A percentile compares a stretch with the other conserved stretches of the same genome.
These are phyloP conservation scores for Cervus canadensis DNA, from an alignment of 2,113 vertebrate genomes.

Conservation along the genomic window DNA sequence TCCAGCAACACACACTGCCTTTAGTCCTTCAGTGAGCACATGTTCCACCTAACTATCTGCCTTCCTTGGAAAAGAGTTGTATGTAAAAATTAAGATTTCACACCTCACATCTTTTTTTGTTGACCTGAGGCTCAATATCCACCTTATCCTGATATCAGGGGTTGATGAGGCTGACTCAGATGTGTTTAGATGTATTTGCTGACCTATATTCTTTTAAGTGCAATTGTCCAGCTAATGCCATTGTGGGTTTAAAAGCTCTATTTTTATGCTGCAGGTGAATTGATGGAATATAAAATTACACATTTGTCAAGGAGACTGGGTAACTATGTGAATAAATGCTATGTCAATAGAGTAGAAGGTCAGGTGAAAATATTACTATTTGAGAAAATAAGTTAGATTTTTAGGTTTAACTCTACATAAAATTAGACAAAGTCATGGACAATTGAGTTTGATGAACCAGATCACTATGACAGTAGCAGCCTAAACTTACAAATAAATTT, in stretches of 20 bases:
- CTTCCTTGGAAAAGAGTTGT: neutral
- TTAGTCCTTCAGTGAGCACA: neutral
- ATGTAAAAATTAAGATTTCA: neutral
- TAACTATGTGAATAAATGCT: neutral
- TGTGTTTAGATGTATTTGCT: neutral
- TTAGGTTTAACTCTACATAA: neutral
- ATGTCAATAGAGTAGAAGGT: neutral
- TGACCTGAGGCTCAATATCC: neutral
- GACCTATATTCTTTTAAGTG: neutral
- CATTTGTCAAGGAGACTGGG: neutral
- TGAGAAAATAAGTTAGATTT: slow-evolving; percentile 21
- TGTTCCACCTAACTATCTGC: neutral
- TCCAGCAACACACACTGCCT: neutral
- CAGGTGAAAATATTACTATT: slow-evolving; percentile 14
- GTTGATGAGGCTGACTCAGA: neutral
- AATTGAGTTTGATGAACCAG: neutral
- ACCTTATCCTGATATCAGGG: too few species aligned
- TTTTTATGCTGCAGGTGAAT: neutral
- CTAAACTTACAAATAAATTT: neutral
- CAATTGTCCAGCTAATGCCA: neutral
- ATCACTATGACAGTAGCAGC: neutral
- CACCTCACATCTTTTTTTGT: neutral
- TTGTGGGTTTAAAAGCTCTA: neutral
- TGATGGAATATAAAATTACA: neutral
- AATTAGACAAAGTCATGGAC: neutral